Conservation (phyloP, 2,888 invertebrate genomes). For the Blomia tropicalis region DNA sequence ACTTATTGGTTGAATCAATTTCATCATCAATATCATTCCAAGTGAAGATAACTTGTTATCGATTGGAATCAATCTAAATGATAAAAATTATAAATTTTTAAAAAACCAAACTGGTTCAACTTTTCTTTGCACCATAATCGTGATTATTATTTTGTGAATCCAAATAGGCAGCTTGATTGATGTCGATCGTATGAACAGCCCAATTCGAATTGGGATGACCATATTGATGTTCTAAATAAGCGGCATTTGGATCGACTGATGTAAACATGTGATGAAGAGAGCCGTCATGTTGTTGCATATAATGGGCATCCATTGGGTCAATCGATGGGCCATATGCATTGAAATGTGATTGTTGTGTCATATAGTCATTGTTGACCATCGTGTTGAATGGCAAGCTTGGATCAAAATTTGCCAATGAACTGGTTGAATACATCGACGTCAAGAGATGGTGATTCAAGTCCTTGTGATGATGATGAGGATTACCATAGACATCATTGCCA, state of each 20-base stretch:
- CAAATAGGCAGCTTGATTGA: background rate
- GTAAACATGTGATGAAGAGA: background rate
- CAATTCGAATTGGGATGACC: background rate
- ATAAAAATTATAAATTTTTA: too few relatives aligned
- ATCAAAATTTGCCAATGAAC: background rate
- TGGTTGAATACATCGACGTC: background rate
- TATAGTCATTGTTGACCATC: background rate
- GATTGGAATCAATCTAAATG: too few relatives aligned
- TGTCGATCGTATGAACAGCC: background rate
- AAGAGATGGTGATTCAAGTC: background rate
- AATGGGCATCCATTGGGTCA: slow-evolving; percentile 25
- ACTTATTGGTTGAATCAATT: too few relatives aligned
- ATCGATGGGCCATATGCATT: slow-evolving; percentile 24
- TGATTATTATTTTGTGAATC: background rate
- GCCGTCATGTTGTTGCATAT: slow-evolving; percentile 2
- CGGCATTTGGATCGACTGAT: background rate
- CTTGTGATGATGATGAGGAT: too few relatives aligned
- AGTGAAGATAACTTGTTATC: too few relatives aligned
- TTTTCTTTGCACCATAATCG: background rate
- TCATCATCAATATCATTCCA: too few relatives aligned
- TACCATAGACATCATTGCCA: background rate
- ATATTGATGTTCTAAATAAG: background rate
- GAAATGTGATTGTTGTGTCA: background rate
- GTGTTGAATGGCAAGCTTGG: background rate
- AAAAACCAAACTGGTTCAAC: background rate